Evolutionary conservation across 2,113 vertebrate species (phyloP).

Genomic region (Paraplagusia blochii): DNA sequence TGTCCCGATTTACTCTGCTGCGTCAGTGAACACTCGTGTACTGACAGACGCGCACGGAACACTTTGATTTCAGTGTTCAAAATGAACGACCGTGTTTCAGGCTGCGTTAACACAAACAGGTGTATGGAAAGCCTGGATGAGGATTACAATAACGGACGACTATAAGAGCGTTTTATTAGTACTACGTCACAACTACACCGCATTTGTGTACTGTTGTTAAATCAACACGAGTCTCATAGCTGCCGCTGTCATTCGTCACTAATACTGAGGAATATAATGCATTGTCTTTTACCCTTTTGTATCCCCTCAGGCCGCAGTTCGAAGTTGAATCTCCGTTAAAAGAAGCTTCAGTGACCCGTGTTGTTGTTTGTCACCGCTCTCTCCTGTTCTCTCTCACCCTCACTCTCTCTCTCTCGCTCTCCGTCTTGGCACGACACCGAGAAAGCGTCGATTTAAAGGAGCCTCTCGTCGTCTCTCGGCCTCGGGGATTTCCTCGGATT

Average conservation of each 20-base stretch:
- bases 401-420: slow-evolving; percentile 13
- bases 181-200: neutral
- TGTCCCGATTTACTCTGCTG: too few relatives aligned
- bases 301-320: slow-evolving; percentile 8
- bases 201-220: neutral
- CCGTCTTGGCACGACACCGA: slow-evolving; percentile 30
- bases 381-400: slow-evolving; percentile 1
- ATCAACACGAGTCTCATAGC: neutral
- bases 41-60: slow-evolving; percentile 11
- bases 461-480: slow-evolving; percentile 39
- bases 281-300: slow-evolving; percentile 29
- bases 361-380: slow-evolving; percentile 60
- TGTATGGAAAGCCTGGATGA: slow-evolving; percentile 13
- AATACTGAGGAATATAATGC: neutral
- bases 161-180: slow-evolving; percentile 1
- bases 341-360: slow-evolving; percentile 30
- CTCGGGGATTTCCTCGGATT: slow-evolving; percentile 70
- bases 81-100: slow-evolving; percentile 9
- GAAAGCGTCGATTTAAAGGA: slow-evolving; percentile 63
- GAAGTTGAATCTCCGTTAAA: slow-evolving; percentile 35
- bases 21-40: slow-evolving; percentile 4
- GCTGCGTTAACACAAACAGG: slow-evolving; percentile 16
- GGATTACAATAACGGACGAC: neutral
- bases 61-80: slow-evolving; percentile 15
- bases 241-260: neutral